Conservation (phyloP, 2,113 vertebrate species). For the Bos taurus region DNA sequence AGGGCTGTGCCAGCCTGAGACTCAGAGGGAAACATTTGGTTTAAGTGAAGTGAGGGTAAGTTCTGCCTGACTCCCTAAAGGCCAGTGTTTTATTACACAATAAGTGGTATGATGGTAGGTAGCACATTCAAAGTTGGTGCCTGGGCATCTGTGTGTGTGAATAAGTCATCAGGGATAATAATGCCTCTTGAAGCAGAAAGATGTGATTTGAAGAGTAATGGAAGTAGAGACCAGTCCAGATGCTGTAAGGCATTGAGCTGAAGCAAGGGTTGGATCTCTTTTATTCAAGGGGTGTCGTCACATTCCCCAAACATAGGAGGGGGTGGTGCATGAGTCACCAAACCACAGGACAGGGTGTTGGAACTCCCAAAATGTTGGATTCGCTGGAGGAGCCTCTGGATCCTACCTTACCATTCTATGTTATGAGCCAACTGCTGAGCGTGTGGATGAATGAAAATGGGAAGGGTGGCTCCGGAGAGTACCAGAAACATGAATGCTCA, state of each 20-base stretch:
- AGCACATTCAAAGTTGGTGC: background rate
- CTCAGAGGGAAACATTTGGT: background rate
- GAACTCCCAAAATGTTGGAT: no score
- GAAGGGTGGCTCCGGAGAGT: background rate
- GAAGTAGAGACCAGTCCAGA: background rate
- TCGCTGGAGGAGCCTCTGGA: background rate
- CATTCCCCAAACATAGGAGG: background rate
- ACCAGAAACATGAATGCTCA: background rate
- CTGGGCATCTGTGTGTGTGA: background rate
- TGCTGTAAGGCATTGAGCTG: background rate
- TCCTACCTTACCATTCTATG: no score
- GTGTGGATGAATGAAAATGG: background rate
- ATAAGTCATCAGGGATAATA: background rate
- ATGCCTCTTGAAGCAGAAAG: background rate
- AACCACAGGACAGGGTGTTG: no score
- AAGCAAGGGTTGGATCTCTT: no score
- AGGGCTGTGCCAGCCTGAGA: background rate
- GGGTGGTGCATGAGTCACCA: no score
- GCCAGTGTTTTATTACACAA: background rate
- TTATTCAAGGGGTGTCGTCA: background rate
- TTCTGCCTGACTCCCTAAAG: background rate
- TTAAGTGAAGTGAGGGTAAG: background rate
- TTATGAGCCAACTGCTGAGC: no score
- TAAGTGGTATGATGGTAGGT: background rate
- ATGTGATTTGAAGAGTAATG: background rate